phyloP scores from a whole-genome alignment of 2,113 vertebrate species.

The Paramormyrops kingsleyae region DNA sequence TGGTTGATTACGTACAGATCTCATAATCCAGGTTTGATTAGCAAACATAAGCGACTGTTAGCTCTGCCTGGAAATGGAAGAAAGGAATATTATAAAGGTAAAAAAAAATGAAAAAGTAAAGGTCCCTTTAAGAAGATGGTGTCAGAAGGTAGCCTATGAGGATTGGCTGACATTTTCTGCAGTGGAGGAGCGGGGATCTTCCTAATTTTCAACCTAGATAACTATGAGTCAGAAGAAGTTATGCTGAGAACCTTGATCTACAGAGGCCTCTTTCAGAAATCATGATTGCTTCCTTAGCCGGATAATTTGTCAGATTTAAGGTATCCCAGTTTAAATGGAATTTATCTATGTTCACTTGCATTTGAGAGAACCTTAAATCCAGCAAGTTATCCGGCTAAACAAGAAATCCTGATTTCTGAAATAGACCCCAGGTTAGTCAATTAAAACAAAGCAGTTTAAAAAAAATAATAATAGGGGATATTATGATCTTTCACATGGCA shows the following conservation, averaged over 20 bases:
- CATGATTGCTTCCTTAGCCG: not conserved
- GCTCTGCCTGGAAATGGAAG: not conserved
- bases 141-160: not conserved
- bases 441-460: not conserved
- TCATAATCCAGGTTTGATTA: not conserved
- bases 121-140: not conserved
- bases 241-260: not conserved
- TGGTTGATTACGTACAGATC: not conserved
- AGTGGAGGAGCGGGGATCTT: not conserved
- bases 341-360: not conserved
- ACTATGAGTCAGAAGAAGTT: not conserved
- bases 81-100: not conserved
- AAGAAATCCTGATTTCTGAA: not conserved
- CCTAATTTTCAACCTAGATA: not conserved
- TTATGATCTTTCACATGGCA: not conserved
- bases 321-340: not conserved
- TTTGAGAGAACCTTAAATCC: not conserved
- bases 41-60: not conserved
- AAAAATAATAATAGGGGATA: not conserved
- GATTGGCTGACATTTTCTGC: not conserved
- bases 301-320: not conserved
- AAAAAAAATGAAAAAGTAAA: not conserved
- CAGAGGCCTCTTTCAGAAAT: not conserved
- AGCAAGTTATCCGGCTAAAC: not conserved
- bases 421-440: not conserved